Evolutionary conservation across 2,888 invertebrate species (phyloP).

Genomic region (Cantharis rufa): DNA sequence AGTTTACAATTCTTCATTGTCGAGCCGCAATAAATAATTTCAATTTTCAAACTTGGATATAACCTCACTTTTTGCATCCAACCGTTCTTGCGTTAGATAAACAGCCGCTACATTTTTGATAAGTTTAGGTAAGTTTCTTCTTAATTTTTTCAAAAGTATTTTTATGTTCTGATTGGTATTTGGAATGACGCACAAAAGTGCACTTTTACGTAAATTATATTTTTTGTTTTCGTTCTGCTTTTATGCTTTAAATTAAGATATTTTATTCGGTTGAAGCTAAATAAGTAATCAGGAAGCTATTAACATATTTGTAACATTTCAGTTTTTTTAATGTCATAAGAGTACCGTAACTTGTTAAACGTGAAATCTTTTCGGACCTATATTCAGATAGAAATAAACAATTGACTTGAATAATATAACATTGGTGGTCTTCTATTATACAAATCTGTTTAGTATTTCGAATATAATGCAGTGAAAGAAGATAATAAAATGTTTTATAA

Average conservation of each 20-base stretch:
- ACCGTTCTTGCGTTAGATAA: background rate
- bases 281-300: background rate
- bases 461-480: background rate
- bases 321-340: background rate
- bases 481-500: background rate
- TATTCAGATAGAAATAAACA: too few relatives aligned
- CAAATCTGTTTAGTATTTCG: background rate
- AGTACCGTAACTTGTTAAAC: background rate
- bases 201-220: background rate
- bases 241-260: background rate
- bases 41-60: background rate
- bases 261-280: background rate
- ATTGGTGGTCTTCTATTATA: too few relatives aligned
- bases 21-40: background rate
- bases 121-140: background rate
- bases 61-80: background rate
- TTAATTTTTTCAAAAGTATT: background rate
- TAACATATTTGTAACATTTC: background rate
- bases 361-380: background rate
- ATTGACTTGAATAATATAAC: background rate
- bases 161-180: too few relatives aligned
- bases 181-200: background rate
- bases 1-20: background rate
- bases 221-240: background rate
- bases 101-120: background rate